A percentile compares a stretch with the other conserved stretches of the same genome.
These are phyloP conservation scores for Pilophorus perplexus DNA, from an alignment of 2,888 invertebrate genomes.

Conservation along the genomic window DNA sequence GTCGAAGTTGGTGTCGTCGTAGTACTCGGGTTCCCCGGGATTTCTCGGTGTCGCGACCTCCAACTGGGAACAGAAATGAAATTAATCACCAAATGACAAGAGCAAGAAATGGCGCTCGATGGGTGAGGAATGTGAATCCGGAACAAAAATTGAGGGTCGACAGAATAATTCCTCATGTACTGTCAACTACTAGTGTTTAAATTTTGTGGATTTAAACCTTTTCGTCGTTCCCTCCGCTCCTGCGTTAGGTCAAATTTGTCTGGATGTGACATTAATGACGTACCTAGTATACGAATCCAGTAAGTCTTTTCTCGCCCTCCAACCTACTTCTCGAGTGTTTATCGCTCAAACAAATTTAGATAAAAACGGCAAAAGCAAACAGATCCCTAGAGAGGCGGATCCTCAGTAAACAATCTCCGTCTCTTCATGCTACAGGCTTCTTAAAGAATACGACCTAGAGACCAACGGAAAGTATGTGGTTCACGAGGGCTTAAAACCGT, in stretches of 20 bases:
- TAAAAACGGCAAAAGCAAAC: conserved; percentile 3
- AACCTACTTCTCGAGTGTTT: conserved; percentile 3
- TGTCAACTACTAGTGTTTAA: too few relatives aligned
- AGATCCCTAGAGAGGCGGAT: neutral
- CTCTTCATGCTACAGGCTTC: neutral
- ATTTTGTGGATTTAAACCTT: too few relatives aligned
- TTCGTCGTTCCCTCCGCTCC: neutral
- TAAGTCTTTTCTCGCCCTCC: neutral
- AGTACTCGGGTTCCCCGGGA: neutral
- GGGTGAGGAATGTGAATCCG: too few relatives aligned
- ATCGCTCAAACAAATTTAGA: conserved; percentile 20
- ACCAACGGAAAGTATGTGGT: too few relatives aligned
- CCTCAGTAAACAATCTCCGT: conserved; percentile 7
- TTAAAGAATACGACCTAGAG: too few relatives aligned
- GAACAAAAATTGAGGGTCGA: too few relatives aligned
- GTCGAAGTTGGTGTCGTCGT: conserved; percentile 30
- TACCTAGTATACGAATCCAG: too few relatives aligned
- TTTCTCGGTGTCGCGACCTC: neutral
- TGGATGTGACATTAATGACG: too few relatives aligned
- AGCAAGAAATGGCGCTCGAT: neutral
- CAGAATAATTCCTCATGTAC: too few relatives aligned
- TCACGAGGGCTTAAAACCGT: too few relatives aligned
- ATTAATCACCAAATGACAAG: neutral
- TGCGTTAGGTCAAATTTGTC: too few relatives aligned
- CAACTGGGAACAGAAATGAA: conserved; percentile 11